Base-by-base conservation (phyloP, 2,113 vertebrate species). In the Synodontis membranacea region DNA sequence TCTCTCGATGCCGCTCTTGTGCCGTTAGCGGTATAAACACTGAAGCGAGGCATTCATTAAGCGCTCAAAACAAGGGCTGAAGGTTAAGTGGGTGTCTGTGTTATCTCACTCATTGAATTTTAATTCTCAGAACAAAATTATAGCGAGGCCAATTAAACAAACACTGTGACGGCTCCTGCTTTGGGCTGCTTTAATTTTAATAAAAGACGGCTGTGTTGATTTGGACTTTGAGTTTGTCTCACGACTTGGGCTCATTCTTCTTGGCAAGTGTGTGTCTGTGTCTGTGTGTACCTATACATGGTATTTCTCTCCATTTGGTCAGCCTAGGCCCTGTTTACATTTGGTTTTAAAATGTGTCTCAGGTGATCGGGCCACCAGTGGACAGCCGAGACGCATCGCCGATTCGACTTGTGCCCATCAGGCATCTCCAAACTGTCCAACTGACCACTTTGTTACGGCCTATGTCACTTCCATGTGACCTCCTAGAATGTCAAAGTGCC, bases 51-150 rank as follows among this genome's bases (percentile, higher is more conserved):
- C 87, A 86, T 81, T 84, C 89, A 90, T 90, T 90, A 90, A 86
- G 83, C 50, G 60, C 72, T 89, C 80, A 80, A 87, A 83, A 89
- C 82, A 87, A 86, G 86, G 84, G 81, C 83, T 88, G 88, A 88
- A 86, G 89, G 88, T 89, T 89, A 91, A 91, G 82, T 86, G 89
- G 86, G 39, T 80, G 79, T 31, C 79, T 80, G 44, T 81, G 85
- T 84, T 90, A 90, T 91, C 88, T 86, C 85, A 87, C 74, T 84
- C 83, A 81, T 74, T 86, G 85, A 83, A 88, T 91, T 89, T 90
- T 88, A 90, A 89, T 91, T 90, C 84, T 85, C 64, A 15, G 56
- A 19, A 64, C 60, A 87, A 89, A 89, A 91, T 88, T 91, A 90
- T 84, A 84, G 82, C 79, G 23, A 44, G 17, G 54, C 52, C 89